These are phyloP conservation scores for Rhinopomastus cyanomelas DNA, from an alignment of 2,113 vertebrate species.

Conservation along the genomic window DNA sequence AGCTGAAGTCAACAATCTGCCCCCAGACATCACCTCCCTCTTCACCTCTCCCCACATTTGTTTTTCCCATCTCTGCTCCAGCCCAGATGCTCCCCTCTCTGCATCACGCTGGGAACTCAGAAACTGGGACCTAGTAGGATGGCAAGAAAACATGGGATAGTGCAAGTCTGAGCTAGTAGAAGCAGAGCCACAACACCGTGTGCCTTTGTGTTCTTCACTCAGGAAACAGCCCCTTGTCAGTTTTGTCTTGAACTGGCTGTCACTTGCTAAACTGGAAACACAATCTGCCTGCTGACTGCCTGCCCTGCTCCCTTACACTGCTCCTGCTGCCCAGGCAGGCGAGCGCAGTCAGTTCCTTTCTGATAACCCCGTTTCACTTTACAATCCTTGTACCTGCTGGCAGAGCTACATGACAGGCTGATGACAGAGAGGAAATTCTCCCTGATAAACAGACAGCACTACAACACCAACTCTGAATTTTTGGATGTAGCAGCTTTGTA, in stretches of 20 bases:
- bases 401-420: background rate
- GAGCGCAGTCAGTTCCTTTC: background rate
- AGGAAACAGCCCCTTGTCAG: background rate
- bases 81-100: background rate
- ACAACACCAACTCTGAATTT: background rate
- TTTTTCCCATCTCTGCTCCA: background rate
- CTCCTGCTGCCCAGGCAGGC: background rate
- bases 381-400: background rate
- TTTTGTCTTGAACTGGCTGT: background rate
- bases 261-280: background rate
- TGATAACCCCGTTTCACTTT: background rate
- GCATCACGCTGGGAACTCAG: background rate
- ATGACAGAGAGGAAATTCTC: background rate
- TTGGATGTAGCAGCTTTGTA: background rate
- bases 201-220: background rate
- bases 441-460: background rate
- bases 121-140: background rate
- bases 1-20: slow-evolving; percentile 19
- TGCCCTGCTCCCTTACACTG: background rate
- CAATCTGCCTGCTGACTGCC: background rate
- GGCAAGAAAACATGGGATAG: background rate
- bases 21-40: background rate
- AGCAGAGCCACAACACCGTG: accelerated
- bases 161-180: background rate
- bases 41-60: background rate